Evolutionary conservation across 2,797 vertebrate genomes (phyloP), one percentile per base, ranked within the genome.

Genomic region (Dipus sagitta): DNA sequence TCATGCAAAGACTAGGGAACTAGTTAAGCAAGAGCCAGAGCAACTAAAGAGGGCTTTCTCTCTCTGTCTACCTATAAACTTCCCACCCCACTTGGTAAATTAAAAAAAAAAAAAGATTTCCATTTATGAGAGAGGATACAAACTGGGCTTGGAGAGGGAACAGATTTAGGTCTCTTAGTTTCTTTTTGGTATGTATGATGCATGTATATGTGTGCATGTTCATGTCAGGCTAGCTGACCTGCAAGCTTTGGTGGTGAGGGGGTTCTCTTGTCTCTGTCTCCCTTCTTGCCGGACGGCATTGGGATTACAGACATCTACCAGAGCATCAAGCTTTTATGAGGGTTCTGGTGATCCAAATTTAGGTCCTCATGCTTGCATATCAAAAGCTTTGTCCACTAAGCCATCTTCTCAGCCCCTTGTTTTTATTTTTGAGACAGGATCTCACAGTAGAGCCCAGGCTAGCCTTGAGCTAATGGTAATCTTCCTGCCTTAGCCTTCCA

Each of bases 71-170:
- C 47, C 14, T 38, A 76, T 15, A 5, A 0, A 47, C 2, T 2
- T 11, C 4, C 17, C 30, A 2, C 26, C 34, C 30, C 47, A 76
- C 42, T 20, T 72, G 8, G 47, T 62, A 84, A 77, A 62, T 18
- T 32, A 70, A 87, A 74, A 70, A 92, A 76, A 84, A 88, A 68
- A 74, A 85, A 78, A 32, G 3, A 65, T 78, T 78, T 86, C 20
- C 54, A 93, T 34, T 93, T 93, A 94, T 77, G 34, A 26, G n/a
- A 90, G 24, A 92, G 9, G n/a, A 93, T 62, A 60, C 58, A 72
- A 95, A 88, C 84, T 52, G 70, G 65, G 94, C 89, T 52, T 94
- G 28, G 26, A 80, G 38, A 32, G 20, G 47, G 30, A 60, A 86
- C 24, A 78, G 34, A 95, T 84, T 86, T 47, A 65, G 79, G 88